These are phyloP conservation scores for Macropus fuliginosus DNA, from an alignment of 2,797 vertebrate species.

Conservation along the genomic window DNA sequence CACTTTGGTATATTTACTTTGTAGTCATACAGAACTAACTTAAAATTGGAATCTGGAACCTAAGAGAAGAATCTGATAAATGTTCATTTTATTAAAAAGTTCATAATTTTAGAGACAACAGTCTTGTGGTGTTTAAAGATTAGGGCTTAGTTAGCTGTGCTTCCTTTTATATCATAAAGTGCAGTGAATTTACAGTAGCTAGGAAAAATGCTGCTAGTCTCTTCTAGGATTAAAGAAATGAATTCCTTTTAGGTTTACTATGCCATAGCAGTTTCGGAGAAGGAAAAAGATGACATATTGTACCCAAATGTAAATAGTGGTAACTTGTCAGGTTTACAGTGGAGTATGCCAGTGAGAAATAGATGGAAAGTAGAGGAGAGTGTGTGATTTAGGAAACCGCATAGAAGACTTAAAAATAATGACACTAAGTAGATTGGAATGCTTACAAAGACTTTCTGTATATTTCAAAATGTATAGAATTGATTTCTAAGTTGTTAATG, in stretches of 20 bases:
- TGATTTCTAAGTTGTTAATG: constrained; percentile 17
- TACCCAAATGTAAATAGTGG: neutral
- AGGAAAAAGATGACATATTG: neutral
- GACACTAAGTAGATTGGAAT: neutral
- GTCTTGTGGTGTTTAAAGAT: neutral
- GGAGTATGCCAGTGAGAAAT: neutral
- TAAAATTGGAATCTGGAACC: neutral
- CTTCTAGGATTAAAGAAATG: constrained; percentile 20
- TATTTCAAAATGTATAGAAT: constrained; percentile 29
- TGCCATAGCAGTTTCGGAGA: neutral
- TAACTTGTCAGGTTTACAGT: neutral
- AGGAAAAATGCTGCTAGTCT: constrained; percentile 14
- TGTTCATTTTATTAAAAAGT: neutral
- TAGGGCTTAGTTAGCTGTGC: neutral
- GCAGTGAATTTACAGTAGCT: neutral
- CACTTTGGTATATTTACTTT: neutral
- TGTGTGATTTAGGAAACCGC: constrained; percentile 16
- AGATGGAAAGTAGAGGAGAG: neutral
- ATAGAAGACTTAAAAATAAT: constrained; percentile 11
- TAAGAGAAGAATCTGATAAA: neutral
- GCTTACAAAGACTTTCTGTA: neutral
- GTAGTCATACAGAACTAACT: neutral
- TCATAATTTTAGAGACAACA: neutral
- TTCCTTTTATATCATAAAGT: constrained; percentile 22
- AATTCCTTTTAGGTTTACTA: neutral